Base-by-base conservation (phyloP, 2,113 vertebrate genomes). In the Myxocyprinus asiaticus region DNA sequence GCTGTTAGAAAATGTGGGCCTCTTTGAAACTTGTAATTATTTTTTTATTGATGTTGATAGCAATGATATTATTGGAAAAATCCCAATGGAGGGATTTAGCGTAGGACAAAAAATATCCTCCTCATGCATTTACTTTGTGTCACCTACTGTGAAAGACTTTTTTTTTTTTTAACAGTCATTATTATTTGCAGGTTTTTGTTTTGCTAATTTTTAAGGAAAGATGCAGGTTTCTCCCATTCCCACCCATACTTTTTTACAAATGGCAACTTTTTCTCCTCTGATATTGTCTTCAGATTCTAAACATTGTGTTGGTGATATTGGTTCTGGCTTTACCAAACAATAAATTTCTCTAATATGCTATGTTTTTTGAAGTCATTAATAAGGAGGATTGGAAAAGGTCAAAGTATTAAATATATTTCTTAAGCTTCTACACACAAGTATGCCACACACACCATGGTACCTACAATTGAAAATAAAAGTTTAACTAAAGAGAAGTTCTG, bases 1-100 rank as follows among this genome's bases (percentile, higher is more conserved):
- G 89, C 88, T 87, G 88, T 82, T 85, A 83, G 85, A 87, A 82
- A 33, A 87, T 88, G 76, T 6, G 53, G 88, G 83, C 86, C 82
- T 85, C 82, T 89, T 88, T 87, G 86, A 89, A 90, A 88, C 85
- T 76, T 92, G 91, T 91, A 92, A 90, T 93, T 92, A 90, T 87
- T 90, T 90, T 88, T 85, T 86, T 86, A 89, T 89, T 83, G 86
- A 82, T 89, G 89, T 90, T 87, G 65, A 89, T 89, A 87, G 89
- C 81, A 87, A 90, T 89, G 87, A 90, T 87, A 76, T 83, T 86
- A 75, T 87, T 82, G 3, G 64, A 73, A 76, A 75, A 56, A 70
- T 85, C 86, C 84, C 81, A 79, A 22, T 82, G 74, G 4, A 66
- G 76, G 85, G 81, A 81, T 74, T 85, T 81, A 80, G 83, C 81